Evolutionary conservation across 2,888 invertebrate species (phyloP).

Genomic region (Mellilla xanthometata): DNA sequence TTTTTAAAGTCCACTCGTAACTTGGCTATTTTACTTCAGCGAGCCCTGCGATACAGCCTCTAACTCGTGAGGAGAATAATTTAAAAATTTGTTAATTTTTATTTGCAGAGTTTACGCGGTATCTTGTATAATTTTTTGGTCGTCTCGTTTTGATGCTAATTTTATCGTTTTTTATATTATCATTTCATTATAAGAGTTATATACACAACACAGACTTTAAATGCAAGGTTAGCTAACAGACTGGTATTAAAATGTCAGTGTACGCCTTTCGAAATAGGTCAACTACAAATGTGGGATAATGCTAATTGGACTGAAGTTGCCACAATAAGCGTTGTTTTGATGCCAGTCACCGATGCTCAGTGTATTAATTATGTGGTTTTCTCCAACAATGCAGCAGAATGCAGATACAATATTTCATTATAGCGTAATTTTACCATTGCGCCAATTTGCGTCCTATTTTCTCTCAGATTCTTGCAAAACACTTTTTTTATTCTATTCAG

Average conservation of each 20-base stretch:
- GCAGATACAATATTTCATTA: slow-evolving; percentile 16
- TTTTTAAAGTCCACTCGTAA: slow-evolving; percentile 68
- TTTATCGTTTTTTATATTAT: not conserved
- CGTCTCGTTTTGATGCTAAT: not conserved
- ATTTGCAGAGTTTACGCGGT: slow-evolving; percentile 3
- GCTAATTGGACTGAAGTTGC: slow-evolving; percentile 19
- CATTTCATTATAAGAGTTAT: not conserved
- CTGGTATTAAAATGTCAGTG: not conserved
- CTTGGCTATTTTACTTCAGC: slow-evolving; percentile 49
- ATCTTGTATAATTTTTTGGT: not conserved
- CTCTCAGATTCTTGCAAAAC: slow-evolving; percentile 16
- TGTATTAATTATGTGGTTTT: slow-evolving; percentile 22
- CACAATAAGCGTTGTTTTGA: slow-evolving; percentile 17
- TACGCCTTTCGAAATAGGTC: slow-evolving; percentile 11
- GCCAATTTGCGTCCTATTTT: not conserved
- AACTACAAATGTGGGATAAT: slow-evolving; percentile 13
- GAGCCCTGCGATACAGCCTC: slow-evolving; percentile 5
- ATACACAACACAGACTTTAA: not conserved
- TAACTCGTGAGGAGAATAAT: slow-evolving; percentile 13
- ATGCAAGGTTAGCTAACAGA: not conserved
- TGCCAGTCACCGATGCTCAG: slow-evolving; percentile 14
- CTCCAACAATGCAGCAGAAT: slow-evolving; percentile 9
- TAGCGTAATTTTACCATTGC: slow-evolving; percentile 13
- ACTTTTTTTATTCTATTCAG: slow-evolving; percentile 3
- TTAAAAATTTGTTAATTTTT: slow-evolving; percentile 14